Base-by-base conservation (phyloP, 53 echinoderm and acorn worm species). In the Stichopus horrens region DNA sequence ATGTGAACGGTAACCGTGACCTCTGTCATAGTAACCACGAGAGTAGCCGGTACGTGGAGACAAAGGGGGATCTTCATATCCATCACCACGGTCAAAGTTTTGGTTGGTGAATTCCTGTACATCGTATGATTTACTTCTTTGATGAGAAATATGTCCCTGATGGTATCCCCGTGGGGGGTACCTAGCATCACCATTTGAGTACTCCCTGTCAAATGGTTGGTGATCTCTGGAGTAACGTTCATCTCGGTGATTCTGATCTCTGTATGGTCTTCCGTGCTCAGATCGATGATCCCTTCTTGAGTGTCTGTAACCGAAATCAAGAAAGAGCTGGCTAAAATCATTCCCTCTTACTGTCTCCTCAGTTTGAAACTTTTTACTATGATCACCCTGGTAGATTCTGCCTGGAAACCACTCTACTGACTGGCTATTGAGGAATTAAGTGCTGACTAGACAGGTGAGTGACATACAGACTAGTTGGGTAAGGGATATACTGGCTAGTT, bases 51-150 rank as follows among this genome's bases (percentile, higher is more conserved):
- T 59, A 58, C 85, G 57, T 4, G 85, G 85, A 52, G 65, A 58
- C 14, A 85, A 6, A 5, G 60, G 85, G 52, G 51, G 37, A 57
- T 87, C 75, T 53, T 58, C 55, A 11, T 87, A 87, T n/a, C 87
- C 87, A 87, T 54, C 87, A 3, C 87, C 74, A 5, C 66, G 63
- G 53, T 86, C 86, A 68, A 23, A 51, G 52, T 86, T 16, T 6
- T 51, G 86, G 52, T 65, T 86, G 74, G 21, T 75, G 20, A 87
- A 20, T 75, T 87, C 74, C 8, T 87, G 57, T 55, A 75, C 54
- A 53, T 87, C 87, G 55, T 87, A 87, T 0, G 87, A 87, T 73
- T 75, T 74, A 16, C 87, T 87, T 23, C 87, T 53, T 20, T 87
- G 87, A 75, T 87, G 87, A 10, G 74, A 5, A 9, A n/a, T 52